Evolutionary conservation across 2,797 vertebrate genomes (phyloP), one percentile per base, ranked within the genome.

Genomic region (Chelonia mydas): DNA sequence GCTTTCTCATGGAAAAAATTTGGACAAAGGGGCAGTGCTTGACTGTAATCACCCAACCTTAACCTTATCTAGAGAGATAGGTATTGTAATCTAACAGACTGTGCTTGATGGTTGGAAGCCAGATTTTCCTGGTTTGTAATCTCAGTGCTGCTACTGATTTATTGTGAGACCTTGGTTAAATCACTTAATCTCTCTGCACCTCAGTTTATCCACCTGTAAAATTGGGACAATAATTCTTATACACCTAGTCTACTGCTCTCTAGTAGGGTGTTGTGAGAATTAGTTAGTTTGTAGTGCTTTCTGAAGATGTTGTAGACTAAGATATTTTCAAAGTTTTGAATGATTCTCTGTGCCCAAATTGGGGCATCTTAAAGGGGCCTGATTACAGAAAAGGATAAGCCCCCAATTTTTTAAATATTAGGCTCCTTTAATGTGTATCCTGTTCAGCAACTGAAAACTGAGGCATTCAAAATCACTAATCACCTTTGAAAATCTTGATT

Each of bases 361-460:
- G 47, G 47, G 0, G 0, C 51, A 84, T 33, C 77, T 94, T 3
- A n/a, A 50, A 83, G 23, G 72, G 92, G 49, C 2, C 2, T 61
- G 0, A 0, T 88, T 11, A 37, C 7, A 61, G 0, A 2, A 90
- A 94, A 12, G 53, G 3, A 1, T 61, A 3, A 84, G 51, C 68
- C 21, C 21, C 84, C 87, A 2, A 51, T 92, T 31, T 84, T 1
- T 37, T 37, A 23, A 23, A 72, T 72, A 3, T 6, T n/a, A 72
- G 19, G 19, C 19, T 72, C 5, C 17, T 16, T 72, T 72, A 72
- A 37, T 68, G 19, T 21, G 37, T 68, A n/a, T 68, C n/a, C 65
- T 19, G 9, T 19, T 65, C 37, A 5, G 19, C 65, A 68, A 72
- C n/a, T 37, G 65, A 37, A 72, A 41, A 72, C n/a, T 72, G 68